Base-by-base conservation (phyloP, 1,140 invertebrate genomes). In the Sycobia sp. region DNA sequence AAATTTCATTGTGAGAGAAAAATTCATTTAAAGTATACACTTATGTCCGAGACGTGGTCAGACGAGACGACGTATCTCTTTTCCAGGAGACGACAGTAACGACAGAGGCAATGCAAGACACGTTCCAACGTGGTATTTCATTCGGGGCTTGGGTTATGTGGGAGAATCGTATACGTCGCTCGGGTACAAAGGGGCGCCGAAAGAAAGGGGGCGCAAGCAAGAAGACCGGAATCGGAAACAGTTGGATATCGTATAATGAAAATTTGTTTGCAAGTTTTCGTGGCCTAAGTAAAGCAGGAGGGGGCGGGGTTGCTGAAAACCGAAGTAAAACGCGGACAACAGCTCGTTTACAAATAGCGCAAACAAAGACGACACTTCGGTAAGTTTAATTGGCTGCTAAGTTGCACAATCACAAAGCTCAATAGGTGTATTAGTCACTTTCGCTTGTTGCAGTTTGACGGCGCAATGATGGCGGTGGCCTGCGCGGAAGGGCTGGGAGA, bases 61-160 rank as follows among this genome's bases (percentile, higher is more conserved):
- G 16, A 54, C 36, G 34, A 27, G 36, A 27, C 51, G 51, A 54
- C 36, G 20, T 54, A 54, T 54, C 51, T 54, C 51, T 54, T 54
- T 54, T 27, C 22, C 14, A 54, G 16, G 16, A 14, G 27, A 38
- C 18, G 8, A 10, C 38, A 34, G 11, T 11, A 34, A 34, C 5
- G 32, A 34, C 32, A 11, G 11, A 34, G 32, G 36, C 39, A 39
- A 56, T 56, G 43, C 53, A 14, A 29, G 53, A 27, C 53, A 56
- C 53, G 53, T 44, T 23, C 9, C 25, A 10, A 25, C 16, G 53
- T 25, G 39, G 44, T 43, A 67, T 65, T 61, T 46, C 55, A 65
- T 61, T 67, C 56, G 41, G 49, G 29, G 49, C 32, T 56, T 29
- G 38, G 38, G n/a, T 32, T 56, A 22, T 39, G 22, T 54, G 5